phyloP scores from a whole-genome alignment of 2,888 invertebrate genomes.

The Tipula lateralis region DNA sequence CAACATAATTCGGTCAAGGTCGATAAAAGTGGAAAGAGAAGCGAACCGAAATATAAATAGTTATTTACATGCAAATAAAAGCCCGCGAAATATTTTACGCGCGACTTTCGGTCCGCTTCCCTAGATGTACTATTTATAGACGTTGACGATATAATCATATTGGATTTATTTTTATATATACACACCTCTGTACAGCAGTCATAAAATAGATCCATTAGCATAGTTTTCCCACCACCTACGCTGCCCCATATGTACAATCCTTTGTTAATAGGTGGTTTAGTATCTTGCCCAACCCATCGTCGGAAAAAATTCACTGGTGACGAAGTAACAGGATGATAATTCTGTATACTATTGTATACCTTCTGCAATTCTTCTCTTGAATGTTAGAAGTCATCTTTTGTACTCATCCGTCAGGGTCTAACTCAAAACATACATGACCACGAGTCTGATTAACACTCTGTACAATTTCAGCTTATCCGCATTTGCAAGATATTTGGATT shows the following conservation, averaged over 20 bases:
- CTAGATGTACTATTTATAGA: neutral
- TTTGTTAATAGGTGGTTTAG: conserved; percentile 42
- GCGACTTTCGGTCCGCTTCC: neutral
- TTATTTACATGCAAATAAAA: neutral
- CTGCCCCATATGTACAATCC: conserved; percentile 87
- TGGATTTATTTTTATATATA: neutral
- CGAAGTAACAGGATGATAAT: conserved; percentile 51
- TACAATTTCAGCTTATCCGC: too few relatives aligned
- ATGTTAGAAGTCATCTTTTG: too few relatives aligned
- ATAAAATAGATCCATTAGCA: conserved; percentile 98
- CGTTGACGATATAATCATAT: neutral
- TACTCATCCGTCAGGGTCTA: too few relatives aligned
- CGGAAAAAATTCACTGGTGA: conserved; percentile 46
- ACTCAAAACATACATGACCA: too few relatives aligned
- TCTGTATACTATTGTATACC: conserved; percentile 60
- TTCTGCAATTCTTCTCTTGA: conserved; percentile 64
- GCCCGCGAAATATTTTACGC: neutral
- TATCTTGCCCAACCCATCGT: conserved; percentile 50
- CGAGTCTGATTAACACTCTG: too few relatives aligned
- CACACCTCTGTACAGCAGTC: conserved; percentile 59
- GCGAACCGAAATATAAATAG: neutral
- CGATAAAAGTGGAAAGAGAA: neutral
- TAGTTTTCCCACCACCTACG: conserved; percentile 96
- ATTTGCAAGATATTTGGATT: too few relatives aligned
- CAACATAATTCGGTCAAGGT: neutral